phyloP scores from a whole-genome alignment of 1,140 invertebrate species.

The Acromyrmex charruanus region DNA sequence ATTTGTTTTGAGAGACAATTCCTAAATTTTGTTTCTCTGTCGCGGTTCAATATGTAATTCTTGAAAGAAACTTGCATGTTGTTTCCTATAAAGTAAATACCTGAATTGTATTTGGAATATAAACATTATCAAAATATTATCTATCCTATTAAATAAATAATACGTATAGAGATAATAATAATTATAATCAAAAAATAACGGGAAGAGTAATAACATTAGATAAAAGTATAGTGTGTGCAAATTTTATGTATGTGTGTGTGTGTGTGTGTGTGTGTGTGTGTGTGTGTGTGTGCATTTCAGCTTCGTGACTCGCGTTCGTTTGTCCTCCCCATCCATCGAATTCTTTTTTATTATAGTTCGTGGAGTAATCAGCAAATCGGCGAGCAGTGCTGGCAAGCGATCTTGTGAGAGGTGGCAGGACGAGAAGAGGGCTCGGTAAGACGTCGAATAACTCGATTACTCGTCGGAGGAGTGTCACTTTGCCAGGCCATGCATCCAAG shows the following conservation, averaged over 20 bases:
- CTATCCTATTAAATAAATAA: not conserved
- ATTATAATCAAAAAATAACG: not conserved
- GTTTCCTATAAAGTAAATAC: not conserved
- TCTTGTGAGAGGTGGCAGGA: slow-evolving; percentile 47
- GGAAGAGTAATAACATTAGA: slow-evolving; percentile 10
- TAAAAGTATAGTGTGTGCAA: slow-evolving; percentile 59
- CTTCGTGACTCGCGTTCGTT: slow-evolving; percentile 45
- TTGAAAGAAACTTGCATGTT: not conserved
- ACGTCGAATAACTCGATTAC: slow-evolving; percentile 84
- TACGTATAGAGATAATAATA: not conserved
- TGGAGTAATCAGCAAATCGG: slow-evolving; percentile 83
- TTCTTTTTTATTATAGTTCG: slow-evolving; percentile 63
- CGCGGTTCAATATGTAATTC: not conserved
- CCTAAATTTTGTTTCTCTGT: not conserved
- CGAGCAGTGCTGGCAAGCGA: slow-evolving; percentile 76
- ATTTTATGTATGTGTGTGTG: no score
- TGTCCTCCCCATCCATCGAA: not conserved
- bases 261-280: slow-evolving; percentile 54
- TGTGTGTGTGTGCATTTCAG: slow-evolving; percentile 62
- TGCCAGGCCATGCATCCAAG: slow-evolving; percentile 78
- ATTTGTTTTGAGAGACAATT: not conserved
- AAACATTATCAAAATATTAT: not conserved
- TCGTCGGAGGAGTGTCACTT: slow-evolving; percentile 82
- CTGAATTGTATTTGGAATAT: not conserved
- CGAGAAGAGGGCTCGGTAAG: slow-evolving; percentile 68